Base-by-base conservation (phyloP, 53 echinoderm and acorn worm genomes). In the Antedon mediterranea region DNA sequence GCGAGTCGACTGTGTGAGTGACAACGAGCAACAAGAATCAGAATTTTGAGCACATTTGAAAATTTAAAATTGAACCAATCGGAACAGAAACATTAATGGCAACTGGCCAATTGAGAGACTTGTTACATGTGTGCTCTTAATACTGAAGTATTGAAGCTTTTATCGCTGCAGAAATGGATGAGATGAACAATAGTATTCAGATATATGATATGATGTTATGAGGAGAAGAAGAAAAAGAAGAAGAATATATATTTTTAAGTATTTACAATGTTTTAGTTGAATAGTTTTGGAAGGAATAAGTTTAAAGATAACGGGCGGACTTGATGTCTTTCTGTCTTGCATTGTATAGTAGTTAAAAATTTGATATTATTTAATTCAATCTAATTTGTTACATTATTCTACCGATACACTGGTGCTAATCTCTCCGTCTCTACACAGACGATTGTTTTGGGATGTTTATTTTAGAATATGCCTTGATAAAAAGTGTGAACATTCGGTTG, bases 1-100 rank as follows among this genome's bases (percentile, higher is more conserved):
- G 95, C 74, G 94, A 94, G 84, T 94, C 94, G 77, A 91, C 94
- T 27, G 94, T 94, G 37, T 94, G 85, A 85, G 57, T 18, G 57
- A 26, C 57, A 18, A 3, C 23, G 2, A 23, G 57, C 57, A 57
- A 57, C 57, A 57, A 57, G 57, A 57, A 26, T 57, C 57, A 18
- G 57, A 13, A 57, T 57, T 57, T 57, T 57, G 57, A 57, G 57
- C 57, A 8, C 2, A 57, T 18, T 2, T 2, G 14, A 18, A 37
- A 37, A 37, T 37, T 6, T 37, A 6, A 37, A 37, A 4, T 11
- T 23, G 57, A 57, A 57, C 13, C 57, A 57, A 57, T 57, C 15
- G 23, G 26, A 57, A 57, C 57, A 57, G 9, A 18, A 3, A 11
- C 23, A 37, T 37, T 6, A 37, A 37, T 37, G 37, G 37, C 4